A percentile compares a stretch with the other conserved stretches of the same genome.
Conservation (phyloP, 2,888 invertebrate species). For the Macrophya annulata region DNA sequence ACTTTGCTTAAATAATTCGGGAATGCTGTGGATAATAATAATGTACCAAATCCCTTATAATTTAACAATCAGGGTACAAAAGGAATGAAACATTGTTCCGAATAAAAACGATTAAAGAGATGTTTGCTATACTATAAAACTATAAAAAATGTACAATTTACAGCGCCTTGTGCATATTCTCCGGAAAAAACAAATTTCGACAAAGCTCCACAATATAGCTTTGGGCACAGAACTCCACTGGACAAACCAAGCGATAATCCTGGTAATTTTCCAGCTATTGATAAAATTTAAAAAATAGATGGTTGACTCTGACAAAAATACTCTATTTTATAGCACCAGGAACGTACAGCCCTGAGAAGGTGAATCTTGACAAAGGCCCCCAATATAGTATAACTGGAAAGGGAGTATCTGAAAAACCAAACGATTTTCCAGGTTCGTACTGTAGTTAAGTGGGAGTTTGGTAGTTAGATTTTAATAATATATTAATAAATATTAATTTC, state of each 20-base stretch:
- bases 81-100: neutral
- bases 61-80: neutral
- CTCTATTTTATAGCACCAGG: slow-evolving; percentile 69
- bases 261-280: slow-evolving; percentile 76
- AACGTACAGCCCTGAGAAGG: slow-evolving; percentile 80
- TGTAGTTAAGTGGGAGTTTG: neutral
- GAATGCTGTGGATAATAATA: neutral
- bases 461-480: slow-evolving; percentile 51
- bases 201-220: slow-evolving; percentile 82
- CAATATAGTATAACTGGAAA: slow-evolving; percentile 56
- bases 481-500: slow-evolving; percentile 44
- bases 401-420: slow-evolving; percentile 54
- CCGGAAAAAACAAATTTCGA: slow-evolving; percentile 82
- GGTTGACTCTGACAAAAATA: neutral
- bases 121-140: neutral
- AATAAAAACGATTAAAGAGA: neutral
- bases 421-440: slow-evolving; percentile 67
- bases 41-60: neutral
- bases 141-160: slow-evolving; percentile 56
- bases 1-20: neutral
- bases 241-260: slow-evolving; percentile 82
- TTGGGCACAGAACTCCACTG: slow-evolving; percentile 81
- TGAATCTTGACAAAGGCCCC: slow-evolving; percentile 56
- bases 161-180: slow-evolving; percentile 82
- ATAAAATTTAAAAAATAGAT: slow-evolving; percentile 60